phyloP scores from a whole-genome alignment of 2,888 invertebrate species.

The Acanthosepion esculentum region DNA sequence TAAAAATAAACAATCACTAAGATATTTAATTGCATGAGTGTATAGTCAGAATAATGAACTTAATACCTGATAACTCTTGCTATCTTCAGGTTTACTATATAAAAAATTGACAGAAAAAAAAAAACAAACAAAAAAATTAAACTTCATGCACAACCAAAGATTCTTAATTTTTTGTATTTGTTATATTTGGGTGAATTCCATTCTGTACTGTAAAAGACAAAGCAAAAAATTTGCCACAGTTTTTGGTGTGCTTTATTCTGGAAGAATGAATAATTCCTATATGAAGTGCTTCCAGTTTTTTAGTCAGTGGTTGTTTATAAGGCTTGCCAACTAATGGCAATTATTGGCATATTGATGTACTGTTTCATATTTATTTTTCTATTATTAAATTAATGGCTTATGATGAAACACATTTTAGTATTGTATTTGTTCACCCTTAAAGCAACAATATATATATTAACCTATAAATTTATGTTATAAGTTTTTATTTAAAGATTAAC shows the following conservation, averaged over 20 bases:
- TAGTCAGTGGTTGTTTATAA: background rate
- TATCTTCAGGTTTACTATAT: too few species aligned
- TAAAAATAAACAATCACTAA: too few species aligned
- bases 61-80: too few species aligned
- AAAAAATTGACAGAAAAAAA: too few species aligned
- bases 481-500: too few species aligned
- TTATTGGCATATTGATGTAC: conserved; percentile 4
- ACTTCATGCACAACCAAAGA: background rate
- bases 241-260: background rate
- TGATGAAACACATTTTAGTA: background rate
- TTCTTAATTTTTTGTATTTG: background rate
- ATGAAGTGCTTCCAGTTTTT: background rate
- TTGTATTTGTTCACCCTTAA: background rate
- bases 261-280: background rate
- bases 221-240: background rate
- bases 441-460: too few species aligned
- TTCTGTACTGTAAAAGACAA: background rate
- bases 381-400: background rate
- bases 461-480: too few species aligned
- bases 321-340: background rate
- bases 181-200: background rate
- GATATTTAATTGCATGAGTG: too few species aligned
- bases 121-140: background rate
- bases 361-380: background rate
- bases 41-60: too few species aligned